Evolutionary conservation across 2,113 vertebrate species (phyloP), one percentile per base, ranked within the genome.

Genomic region (Illadopsis cleaveri): DNA sequence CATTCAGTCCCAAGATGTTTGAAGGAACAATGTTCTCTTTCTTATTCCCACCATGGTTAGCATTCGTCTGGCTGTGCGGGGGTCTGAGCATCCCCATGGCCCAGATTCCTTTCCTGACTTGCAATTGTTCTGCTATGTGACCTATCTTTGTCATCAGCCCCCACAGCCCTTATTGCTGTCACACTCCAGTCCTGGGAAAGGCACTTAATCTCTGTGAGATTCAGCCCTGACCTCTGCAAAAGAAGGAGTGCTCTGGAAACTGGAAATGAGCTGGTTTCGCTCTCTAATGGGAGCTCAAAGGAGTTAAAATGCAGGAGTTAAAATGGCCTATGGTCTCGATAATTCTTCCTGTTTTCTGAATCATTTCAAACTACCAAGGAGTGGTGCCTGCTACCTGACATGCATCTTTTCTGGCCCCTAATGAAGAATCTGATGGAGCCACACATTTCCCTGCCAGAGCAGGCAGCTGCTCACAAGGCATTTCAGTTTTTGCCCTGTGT

Each of bases 101-200:
- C 82, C 90, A 90, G 79, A 89, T 97, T 93, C 94, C 90, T 90
- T 95, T 92, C 85, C 88, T 93, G 88, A 68, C 88, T 95, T 89
- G 56, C 79, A 92, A 81, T 86, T 95, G 93, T 96, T 92, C 54
- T 83, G 76, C 88, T 92, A 60, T 0, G 0, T 93, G 96, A 96
- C 94, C 85, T 94, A 68, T 95, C 94, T 96, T 73, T 71, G 12
- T 92, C 92, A 94, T 86, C 28, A 2, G 71, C 88, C 76, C 72
- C 85, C 82, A 64, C 44, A 62, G 75, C 85, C 90, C 64, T 66
- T 25, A 35, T 12, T 88, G 58, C 87, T 86, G 88, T 66, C 1
- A 0, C 61, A 25, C 72, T 90, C 56, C 77, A 94, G 88, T 5
- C 90, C 90, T 95, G 93, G 92, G 93, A 95, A 96, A 96, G 82